A percentile compares a stretch with the other conserved stretches of the same genome.
These are phyloP conservation scores for Meloidogyne floridensis DNA, from an alignment of 1,140 invertebrate species.

Conservation along the genomic window DNA sequence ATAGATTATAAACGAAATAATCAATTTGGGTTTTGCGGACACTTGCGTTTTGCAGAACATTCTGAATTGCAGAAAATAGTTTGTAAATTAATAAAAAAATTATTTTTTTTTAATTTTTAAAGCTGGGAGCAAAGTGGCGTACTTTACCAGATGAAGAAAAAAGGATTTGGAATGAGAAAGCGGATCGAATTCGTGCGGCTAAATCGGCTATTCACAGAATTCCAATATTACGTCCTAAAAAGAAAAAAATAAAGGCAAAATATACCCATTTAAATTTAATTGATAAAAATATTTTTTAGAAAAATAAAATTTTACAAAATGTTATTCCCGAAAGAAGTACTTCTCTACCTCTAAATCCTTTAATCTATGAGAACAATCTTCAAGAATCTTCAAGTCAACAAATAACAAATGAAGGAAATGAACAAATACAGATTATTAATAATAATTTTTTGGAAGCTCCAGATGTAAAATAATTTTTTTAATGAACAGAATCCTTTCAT, in stretches of 20 bases:
- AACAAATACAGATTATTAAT: too few species aligned
- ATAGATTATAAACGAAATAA: neutral
- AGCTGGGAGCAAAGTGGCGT: neutral
- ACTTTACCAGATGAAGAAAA: neutral
- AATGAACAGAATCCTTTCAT: too few species aligned
- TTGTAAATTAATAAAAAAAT: neutral
- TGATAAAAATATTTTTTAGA: neutral
- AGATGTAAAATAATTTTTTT: too few species aligned
- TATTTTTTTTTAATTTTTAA: neutral
- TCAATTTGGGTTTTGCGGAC: neutral
- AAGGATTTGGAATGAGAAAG: neutral
- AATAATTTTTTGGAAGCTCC: too few species aligned
- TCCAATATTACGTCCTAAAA: neutral
- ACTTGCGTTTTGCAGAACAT: neutral
- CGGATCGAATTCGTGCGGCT: neutral
- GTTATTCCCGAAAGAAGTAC: too few species aligned
- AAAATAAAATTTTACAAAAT: too few species aligned
- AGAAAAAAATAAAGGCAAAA: neutral
- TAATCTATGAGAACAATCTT: too few species aligned
- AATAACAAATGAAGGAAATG: too few species aligned
- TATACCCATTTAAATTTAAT: neutral
- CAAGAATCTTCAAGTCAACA: too few species aligned
- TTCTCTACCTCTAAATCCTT: too few species aligned
- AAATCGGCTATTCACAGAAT: neutral
- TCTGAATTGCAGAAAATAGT: neutral